A percentile compares a stretch with the other conserved stretches of the same genome.
phyloP scores from a whole-genome alignment of 2,888 invertebrate species.

The Argynnis bischoffii region DNA sequence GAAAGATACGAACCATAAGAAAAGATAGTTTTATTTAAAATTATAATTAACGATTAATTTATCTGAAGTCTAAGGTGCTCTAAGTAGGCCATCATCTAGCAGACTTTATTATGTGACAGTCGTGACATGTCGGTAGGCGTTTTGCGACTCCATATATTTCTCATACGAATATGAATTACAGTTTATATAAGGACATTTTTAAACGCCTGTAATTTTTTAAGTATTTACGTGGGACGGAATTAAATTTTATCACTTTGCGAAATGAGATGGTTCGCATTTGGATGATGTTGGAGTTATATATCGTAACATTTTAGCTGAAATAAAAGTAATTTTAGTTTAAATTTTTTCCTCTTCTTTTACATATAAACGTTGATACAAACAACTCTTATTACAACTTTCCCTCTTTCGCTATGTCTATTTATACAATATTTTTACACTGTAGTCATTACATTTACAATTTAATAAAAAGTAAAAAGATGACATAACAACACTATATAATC shows the following conservation, averaged over 20 bases:
- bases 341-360: too few species aligned
- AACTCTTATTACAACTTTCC: too few species aligned
- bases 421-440: too few species aligned
- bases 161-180: conserved; percentile 1
- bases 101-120: conserved; percentile 32
- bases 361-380: too few species aligned
- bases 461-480: too few species aligned
- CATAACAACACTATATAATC: too few species aligned
- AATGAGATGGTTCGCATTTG: conserved; percentile 11
- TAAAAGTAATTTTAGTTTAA: too few species aligned
- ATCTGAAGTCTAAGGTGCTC: conserved; percentile 19
- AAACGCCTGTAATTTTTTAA: conserved; percentile 7
- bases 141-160: conserved; percentile 22
- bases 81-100: conserved; percentile 10
- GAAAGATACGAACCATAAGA: too few species aligned
- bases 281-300: not conserved
- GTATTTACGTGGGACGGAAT: conserved; percentile 5
- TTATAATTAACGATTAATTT: not conserved
- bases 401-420: too few species aligned
- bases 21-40: too few species aligned
- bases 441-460: too few species aligned
- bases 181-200: conserved; percentile 10
- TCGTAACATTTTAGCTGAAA: not conserved
- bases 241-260: conserved; percentile 7
- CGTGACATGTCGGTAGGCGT: conserved; percentile 25